Evolutionary conservation across 1,140 invertebrate species (phyloP).

Genomic region (Wiebesia pumilae): DNA sequence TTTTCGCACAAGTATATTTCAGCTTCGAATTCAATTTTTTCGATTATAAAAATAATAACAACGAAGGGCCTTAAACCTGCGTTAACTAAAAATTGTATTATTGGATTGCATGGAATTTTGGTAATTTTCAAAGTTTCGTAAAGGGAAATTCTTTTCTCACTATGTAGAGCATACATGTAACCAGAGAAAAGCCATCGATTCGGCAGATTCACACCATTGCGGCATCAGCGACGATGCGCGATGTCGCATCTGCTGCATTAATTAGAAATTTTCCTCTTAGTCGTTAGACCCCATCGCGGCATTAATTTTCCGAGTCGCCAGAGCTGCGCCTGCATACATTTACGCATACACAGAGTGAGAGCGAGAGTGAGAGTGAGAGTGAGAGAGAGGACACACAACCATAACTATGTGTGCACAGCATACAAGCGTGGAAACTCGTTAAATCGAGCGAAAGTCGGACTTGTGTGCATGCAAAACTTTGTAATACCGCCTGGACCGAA

Average conservation of each 20-base stretch:
- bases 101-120: neutral
- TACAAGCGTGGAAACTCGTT: conserved; percentile 10
- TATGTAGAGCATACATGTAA: neutral
- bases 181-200: neutral
- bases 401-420: neutral
- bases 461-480: conserved; percentile 12
- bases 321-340: neutral
- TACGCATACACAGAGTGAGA: too few species aligned
- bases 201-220: neutral
- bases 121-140: neutral
- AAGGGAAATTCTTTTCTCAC: neutral
- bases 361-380: too few species aligned
- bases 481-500: conserved; percentile 1
- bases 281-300: conserved; percentile 46
- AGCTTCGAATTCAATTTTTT: too few species aligned
- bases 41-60: too few species aligned
- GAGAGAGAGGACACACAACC: too few species aligned
- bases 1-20: too few species aligned
- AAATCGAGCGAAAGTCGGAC: conserved; percentile 30
- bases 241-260: conserved; percentile 57
- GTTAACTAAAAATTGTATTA: neutral
- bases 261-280: conserved; percentile 61
- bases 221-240: neutral
- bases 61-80: too few species aligned
- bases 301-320: conserved; percentile 48